Evolutionary conservation across 1,140 invertebrate genomes (phyloP), one percentile per base, ranked within the genome.

Genomic region (Anastrepha obliqua): DNA sequence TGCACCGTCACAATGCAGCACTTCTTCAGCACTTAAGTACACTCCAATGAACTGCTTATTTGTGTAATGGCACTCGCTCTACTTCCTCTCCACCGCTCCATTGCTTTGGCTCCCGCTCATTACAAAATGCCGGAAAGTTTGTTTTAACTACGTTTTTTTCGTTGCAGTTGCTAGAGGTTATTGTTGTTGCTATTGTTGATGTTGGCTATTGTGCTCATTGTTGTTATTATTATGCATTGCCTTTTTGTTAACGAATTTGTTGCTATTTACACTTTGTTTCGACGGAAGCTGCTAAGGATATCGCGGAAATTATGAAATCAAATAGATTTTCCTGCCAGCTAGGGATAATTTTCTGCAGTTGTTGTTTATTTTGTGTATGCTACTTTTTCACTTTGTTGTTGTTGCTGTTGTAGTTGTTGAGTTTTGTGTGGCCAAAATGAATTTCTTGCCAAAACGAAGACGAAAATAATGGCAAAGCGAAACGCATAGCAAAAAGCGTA

Each of bases 231-330:
- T 62, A 62, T 62, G 9, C 2, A 13, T 62, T 62, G 60, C 15
- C 60, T 62, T 62, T 62, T 62, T 62, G 60, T 62, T 62, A 62
- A 62, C 60, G 74, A 81, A 81, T 51, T 81, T 81, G 47, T 81
- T 81, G 74, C 55, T 55, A 7, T 81, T 81, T 81, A 20, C 47
- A 7, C 15, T 42, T 81, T 15, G 13, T 81, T 81, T 20, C 47
- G 42, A 3, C 44, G 47, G 47, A 55, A 29, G 47, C 55, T 55
- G 17, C 47, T 81, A 81, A 81, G 74, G 74, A 81, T 81, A 81
- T 81, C 47, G 74, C 74, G 74, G 74, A 81, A 81, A 81, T 81
- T 81, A 81, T 81, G 74, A 55, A 55, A 81, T 81, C 51, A 81
- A 81, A 81, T 58, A 55, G 47, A 81, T 81, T 81, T 81, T 81